Conservation (phyloP, 2,797 vertebrate genomes). For the Gobionotothen gibberifrons region DNA sequence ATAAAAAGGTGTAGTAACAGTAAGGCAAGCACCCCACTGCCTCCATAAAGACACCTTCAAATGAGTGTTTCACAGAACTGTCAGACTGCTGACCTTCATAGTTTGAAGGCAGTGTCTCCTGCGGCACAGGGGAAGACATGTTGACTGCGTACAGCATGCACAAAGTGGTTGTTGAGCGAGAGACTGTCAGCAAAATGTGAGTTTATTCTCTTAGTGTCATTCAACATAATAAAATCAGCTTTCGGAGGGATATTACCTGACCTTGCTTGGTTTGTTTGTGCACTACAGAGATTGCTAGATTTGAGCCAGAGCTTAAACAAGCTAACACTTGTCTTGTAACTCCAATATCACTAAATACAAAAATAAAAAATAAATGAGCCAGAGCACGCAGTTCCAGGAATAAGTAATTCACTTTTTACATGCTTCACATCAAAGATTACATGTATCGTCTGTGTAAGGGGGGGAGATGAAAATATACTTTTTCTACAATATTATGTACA, state of each 20-base stretch:
- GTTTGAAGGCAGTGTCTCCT: slow-evolving; percentile 33
- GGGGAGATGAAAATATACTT: not conserved
- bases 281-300: not conserved
- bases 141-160: not conserved
- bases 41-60: slow-evolving; percentile 50
- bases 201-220: not conserved
- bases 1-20: slow-evolving; percentile 17
- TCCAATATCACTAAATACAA: too few relatives aligned
- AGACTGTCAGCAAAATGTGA: not conserved
- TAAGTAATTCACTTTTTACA: too few relatives aligned
- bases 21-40: slow-evolving; percentile 12
- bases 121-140: slow-evolving; percentile 14
- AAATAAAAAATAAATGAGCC: too few relatives aligned
- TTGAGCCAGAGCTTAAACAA: not conserved
- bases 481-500: not conserved
- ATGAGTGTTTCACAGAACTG: slow-evolving; percentile 54
- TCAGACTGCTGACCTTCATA: slow-evolving; percentile 45
- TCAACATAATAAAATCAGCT: not conserved
- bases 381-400: not conserved
- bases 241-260: not conserved
- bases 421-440: not conserved
- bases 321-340: too few relatives aligned
- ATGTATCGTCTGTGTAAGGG: not conserved
- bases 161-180: slow-evolving; percentile 1
- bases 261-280: not conserved